Base-by-base conservation (phyloP, 2,113 vertebrate species). In the Butorides virescens region DNA sequence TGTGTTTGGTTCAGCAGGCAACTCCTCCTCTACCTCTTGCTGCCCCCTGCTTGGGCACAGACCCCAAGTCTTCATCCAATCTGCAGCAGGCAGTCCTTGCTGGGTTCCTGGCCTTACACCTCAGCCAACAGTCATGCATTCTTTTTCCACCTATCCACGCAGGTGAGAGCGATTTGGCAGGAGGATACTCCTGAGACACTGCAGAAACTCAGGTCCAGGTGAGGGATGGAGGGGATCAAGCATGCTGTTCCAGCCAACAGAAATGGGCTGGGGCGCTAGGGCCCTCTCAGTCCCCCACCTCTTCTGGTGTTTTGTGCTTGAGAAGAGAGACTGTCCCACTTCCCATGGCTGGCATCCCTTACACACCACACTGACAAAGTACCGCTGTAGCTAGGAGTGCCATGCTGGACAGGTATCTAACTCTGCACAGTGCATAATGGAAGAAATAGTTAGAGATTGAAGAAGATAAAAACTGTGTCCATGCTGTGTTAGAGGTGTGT, bases 311-410 rank as follows among this genome's bases (percentile, higher is more conserved):
- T 75, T 56, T 56, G 20, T 39, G 19, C 74, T 62, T 37, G 30
- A 79, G 74, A 44, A 83, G 30, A 25, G 26, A 46, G 29, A 36
- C 20, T 68, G 20, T 52, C 26, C 47, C 36, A 4, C 8, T 70
- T 88, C 34, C 46, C 22, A 20, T 18, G 30, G 15, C 49, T 65
- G 34, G 13, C 25, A 74, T 39, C 22, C 21, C 20, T 56, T 50
- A 50, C 27, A 67, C 27, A 75, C 13, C 42, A 58, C 32, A 50
- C 23, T 0, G 0, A 46, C 0, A 2, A 37, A 61, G 23, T 56
- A 61, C 29, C 29, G 4, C 17, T 32, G 42, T 58, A 62, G 55
- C 44, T 47, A 32, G 21, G 19, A 53, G 66, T 39, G 55, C 21
- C 49, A 20, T 52, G 36, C 8, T 25, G 49, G 37, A 39, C 50